Percentiles rank a stretch among this genome's conserved stretches.
Conservation (phyloP, 2,113 vertebrate species). For the Poicephalus meyeri region DNA sequence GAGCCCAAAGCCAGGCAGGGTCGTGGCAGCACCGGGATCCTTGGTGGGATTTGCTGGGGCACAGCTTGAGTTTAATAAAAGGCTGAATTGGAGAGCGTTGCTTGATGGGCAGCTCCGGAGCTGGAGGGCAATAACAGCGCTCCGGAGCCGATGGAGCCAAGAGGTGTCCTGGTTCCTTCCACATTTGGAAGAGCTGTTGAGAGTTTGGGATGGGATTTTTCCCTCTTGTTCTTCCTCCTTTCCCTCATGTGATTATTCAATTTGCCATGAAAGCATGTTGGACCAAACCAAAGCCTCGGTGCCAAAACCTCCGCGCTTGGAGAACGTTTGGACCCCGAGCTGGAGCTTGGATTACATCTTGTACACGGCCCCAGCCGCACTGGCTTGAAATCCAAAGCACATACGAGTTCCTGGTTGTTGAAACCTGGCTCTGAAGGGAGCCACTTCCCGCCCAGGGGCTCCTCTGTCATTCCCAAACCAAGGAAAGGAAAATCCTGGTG, state of each 20-base stretch:
- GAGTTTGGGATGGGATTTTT: not conserved
- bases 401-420: not conserved
- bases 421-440: not conserved
- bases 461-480: not conserved
- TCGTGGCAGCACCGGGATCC: not conserved
- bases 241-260: conserved; percentile 29
- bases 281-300: not conserved
- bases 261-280: conserved; percentile 3
- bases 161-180: conserved; percentile 10
- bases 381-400: not conserved
- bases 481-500: accelerated
- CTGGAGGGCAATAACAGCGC: not conserved
- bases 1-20: not conserved
- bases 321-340: not conserved
- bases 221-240: not conserved
- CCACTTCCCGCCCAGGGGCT: not conserved
- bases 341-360: conserved; percentile 17
- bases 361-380: not conserved
- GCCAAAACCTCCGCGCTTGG: conserved; percentile 17
- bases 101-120: not conserved
- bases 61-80: not conserved
- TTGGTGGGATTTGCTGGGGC: not conserved
- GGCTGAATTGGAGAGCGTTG: not conserved
- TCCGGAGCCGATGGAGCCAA: not conserved
- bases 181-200: not conserved